Percentiles rank a stretch among this genome's conserved stretches.
These are phyloP conservation scores for Drosophila greeni DNA, from an alignment of 2,888 invertebrate genomes.

Conservation along the genomic window DNA sequence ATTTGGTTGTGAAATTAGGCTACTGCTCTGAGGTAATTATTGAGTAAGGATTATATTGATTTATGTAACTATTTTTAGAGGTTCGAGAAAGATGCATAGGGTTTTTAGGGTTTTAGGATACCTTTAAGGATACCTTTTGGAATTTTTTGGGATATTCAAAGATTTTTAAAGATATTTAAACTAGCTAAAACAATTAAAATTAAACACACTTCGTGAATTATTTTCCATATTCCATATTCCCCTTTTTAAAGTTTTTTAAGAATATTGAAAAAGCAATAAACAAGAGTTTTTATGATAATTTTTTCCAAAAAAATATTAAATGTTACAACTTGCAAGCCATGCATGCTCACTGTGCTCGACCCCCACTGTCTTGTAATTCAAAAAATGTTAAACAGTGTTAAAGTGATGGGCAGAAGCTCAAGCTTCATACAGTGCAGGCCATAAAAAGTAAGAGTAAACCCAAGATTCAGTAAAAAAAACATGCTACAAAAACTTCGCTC, in stretches of 20 bases:
- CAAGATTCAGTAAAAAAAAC: not conserved
- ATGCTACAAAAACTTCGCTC: no score
- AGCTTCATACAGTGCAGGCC: not conserved
- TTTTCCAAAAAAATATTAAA: no score
- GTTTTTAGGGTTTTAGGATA: not conserved
- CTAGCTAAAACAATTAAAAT: no score
- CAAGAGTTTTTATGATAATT: no score
- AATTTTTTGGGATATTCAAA: no score
- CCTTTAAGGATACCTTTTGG: no score
- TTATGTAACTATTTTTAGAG: not conserved
- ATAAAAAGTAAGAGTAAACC: not conserved
- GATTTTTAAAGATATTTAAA: no score
- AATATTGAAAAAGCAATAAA: not conserved
- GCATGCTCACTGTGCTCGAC: not conserved
- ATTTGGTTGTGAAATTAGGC: no score
- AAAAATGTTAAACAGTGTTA: conserved; percentile 2
- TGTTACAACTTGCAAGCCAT: not conserved
- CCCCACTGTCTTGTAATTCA: not conserved
- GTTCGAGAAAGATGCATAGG: not conserved
- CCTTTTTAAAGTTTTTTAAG: not conserved
- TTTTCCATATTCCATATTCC: no score
- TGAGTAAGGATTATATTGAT: not conserved
- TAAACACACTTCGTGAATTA: no score
- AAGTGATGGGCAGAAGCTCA: not conserved
- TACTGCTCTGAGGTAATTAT: no score